Base-by-base conservation (phyloP, 2,113 vertebrate genomes). In the Megaptera novaeangliae region DNA sequence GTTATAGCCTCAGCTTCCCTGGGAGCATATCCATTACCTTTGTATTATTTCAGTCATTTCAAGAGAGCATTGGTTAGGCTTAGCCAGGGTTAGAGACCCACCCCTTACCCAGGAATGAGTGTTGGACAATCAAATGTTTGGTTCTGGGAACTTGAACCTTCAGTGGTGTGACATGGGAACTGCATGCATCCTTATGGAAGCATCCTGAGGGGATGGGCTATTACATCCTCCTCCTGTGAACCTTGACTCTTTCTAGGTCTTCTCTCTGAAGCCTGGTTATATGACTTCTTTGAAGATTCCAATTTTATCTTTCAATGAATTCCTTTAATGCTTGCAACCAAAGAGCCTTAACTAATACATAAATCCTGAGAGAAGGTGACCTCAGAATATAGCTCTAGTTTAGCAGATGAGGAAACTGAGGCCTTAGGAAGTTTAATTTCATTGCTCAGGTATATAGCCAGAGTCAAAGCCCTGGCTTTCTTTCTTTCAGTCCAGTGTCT, bases 381-480 rank as follows among this genome's bases (percentile, higher is more conserved):
- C 31, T 55, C 15, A 7, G 52, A 71, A n/a, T 74, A 23, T 17
- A 68, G 44, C 36, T 95, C 59, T 41, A 20, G 72, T 66, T 92
- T 64, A 55, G 52, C 82, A 95, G 52, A 89, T 23, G 17, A 91
- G 46, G 72, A 49, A 88, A 82, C 25, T 9, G 3, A 34, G 3
- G 13, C 11, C 61, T 71, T 49, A 61, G 49, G 63, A 78, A 36
- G 44, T 95, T 52, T 92, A 71, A 91, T 59, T 63, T n/a, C 34
- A 36, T 80, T 66, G 29, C 21, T 95, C n/a, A 78, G 46, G 27
- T 46, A 4, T 3, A 34, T 0, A 81, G 21, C 21, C 64, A 66
- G 86, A 59, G 36, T 41, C n/a, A 71, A 75, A 81, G 64, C 6
- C 63, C 23, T 57, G 29, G 8, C 6, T 7, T 72, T 49, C 39